Conservation (phyloP, 2,888 invertebrate genomes). For the Cordilura impudica region DNA sequence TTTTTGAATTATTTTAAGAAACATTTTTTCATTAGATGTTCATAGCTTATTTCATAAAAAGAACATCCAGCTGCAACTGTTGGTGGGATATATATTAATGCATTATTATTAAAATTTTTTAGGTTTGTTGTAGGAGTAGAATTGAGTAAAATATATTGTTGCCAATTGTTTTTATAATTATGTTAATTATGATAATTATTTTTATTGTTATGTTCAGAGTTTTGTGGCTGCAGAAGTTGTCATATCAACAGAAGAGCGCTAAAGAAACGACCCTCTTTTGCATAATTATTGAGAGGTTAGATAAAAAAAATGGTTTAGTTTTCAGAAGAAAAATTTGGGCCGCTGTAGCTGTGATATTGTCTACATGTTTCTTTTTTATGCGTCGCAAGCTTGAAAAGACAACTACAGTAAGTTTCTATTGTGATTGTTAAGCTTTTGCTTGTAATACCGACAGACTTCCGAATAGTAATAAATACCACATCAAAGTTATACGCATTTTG, state of each 20-base stretch:
- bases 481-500: neutral
- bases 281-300: neutral
- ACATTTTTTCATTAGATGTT: too few relatives aligned
- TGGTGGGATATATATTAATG: conserved; percentile 2
- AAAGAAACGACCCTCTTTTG: conserved; percentile 29
- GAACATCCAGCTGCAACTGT: neutral
- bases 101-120: conserved; percentile 43
- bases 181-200: too few relatives aligned
- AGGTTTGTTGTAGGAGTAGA: conserved; percentile 22
- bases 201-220: too few relatives aligned
- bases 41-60: too few relatives aligned
- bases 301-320: neutral
- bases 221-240: neutral
- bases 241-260: conserved; percentile 37
- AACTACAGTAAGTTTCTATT: neutral
- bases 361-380: too few relatives aligned
- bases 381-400: neutral
- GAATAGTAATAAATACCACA: neutral
- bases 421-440: too few relatives aligned
- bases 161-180: too few relatives aligned
- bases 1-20: too few relatives aligned
- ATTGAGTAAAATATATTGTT: too few relatives aligned
- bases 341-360: neutral
- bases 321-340: neutral
- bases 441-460: neutral